Conservation (phyloP, 2,797 vertebrate species). For the Tragopan temminckii region DNA sequence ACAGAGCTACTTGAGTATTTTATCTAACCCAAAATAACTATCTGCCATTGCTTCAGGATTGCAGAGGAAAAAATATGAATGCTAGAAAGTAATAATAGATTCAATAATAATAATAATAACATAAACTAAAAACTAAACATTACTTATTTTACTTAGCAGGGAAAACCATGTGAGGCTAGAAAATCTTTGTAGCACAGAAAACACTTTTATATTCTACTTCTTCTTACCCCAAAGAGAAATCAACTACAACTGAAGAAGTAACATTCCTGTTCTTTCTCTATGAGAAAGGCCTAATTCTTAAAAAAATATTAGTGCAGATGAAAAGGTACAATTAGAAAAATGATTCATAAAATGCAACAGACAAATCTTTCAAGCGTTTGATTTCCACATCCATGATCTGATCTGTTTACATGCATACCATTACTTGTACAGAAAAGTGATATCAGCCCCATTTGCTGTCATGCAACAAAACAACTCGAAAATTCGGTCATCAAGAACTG, state of each 20-base stretch:
- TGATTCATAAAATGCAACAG: not conserved
- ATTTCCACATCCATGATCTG: conserved; percentile 8
- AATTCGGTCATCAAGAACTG: conserved; percentile 32
- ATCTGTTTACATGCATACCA: conserved; percentile 26
- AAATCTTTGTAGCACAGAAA: not conserved
- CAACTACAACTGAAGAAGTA: not conserved
- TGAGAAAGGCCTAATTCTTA: not conserved
- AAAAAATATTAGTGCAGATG: not conserved
- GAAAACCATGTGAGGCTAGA: not conserved
- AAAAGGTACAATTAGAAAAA: not conserved
- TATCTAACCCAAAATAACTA: conserved; percentile 28
- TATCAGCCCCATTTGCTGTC: conserved; percentile 6
- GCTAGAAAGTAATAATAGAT: not conserved
- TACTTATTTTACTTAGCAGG: conserved; percentile 3
- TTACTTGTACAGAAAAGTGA: conserved; percentile 42
- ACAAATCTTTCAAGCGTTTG: conserved; percentile 30
- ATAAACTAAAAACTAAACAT: not conserved
- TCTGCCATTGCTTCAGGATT: conserved; percentile 11
- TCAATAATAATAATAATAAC: not conserved
- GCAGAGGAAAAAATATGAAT: conserved; percentile 5
- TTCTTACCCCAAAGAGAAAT: not conserved
- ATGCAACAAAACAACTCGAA: not conserved
- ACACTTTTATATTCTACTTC: not conserved
- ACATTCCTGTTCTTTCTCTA: not conserved
- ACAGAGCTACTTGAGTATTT: conserved; percentile 28